Conservation (phyloP, 2,888 invertebrate species). For the Ptilodon capucinus region DNA sequence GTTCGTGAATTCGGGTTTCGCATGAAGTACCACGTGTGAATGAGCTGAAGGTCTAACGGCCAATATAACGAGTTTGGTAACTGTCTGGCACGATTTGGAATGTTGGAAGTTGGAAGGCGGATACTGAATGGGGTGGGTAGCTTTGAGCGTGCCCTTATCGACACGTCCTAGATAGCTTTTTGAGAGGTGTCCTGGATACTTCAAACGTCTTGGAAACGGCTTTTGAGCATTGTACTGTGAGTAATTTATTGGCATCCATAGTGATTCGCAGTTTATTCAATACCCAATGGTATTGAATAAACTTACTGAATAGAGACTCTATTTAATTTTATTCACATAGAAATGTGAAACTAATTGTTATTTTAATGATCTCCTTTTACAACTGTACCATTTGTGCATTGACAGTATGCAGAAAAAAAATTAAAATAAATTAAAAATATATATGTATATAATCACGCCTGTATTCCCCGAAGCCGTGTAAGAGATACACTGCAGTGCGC, state of each 20-base stretch:
- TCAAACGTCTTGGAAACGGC: background rate
- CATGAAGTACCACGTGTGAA: conserved; percentile 34
- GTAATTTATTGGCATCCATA: background rate
- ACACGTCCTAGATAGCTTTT: background rate
- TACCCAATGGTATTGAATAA: no score
- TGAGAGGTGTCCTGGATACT: background rate
- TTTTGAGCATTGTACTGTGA: background rate
- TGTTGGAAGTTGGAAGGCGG: conserved; percentile 58
- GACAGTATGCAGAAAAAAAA: no score
- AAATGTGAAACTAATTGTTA: no score
- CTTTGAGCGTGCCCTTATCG: conserved; percentile 27
- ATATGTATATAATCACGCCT: no score
- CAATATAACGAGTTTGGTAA: conserved; percentile 55
- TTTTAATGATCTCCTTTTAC: no score
- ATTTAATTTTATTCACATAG: no score
- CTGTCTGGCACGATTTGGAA: conserved; percentile 48
- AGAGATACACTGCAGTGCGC: no score
- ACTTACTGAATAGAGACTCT: no score
- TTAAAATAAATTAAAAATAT: no score
- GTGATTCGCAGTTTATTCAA: background rate
- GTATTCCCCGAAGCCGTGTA: no score
- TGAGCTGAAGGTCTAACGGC: conserved; percentile 43
- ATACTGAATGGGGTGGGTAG: conserved; percentile 44
- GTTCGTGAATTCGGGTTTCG: conserved; percentile 4
- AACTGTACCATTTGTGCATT: no score